Evolutionary conservation across 2,113 vertebrate genomes (phyloP), one percentile per base, ranked within the genome.

Genomic region (Callaeas wilsoni): DNA sequence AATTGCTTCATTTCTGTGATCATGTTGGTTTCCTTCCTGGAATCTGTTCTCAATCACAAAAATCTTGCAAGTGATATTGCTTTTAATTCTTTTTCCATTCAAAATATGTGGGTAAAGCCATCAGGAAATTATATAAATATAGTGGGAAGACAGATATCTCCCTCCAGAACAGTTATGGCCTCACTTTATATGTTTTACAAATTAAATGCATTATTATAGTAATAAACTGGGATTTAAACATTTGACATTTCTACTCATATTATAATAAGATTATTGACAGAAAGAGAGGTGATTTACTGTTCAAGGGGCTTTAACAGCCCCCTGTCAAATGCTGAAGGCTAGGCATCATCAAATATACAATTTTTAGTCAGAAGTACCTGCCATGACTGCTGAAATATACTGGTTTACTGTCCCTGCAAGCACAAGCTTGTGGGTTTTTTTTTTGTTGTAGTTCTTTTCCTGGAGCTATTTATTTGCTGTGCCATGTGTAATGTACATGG

Each of bases 181-280:
- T 93, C 73, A 80, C 57, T 91, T 96, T 84, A 91, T 93, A 91
- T 63, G 65, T 91, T 92, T 94, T 95, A 95, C 59, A 96, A 96
- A 97, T 97, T 84, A 95, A 93, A 92, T 84, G 75, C 64, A 95
- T 96, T 97, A 96, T 90, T 94, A 82, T 27, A 81, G 84, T 53
- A 88, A 94, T 96, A 96, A 95, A 97, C 50, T 68, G 27, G 62
- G 41, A 73, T 92, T 93, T 93, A 91, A 94, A 92, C 65, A 90
- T 96, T 77, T 89, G 94, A 70, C 84, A 88, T 96, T 95, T 90
- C 86, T 84, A 86, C 25, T 76, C 55, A 83, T 94, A 95, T 97
- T 94, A 57, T 87, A 96, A 79, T 81, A 95, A 96, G 82, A 83
- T 96, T 95, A 96, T 91, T 93, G 91, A 94, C 77, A 76, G 69